Evolutionary conservation across 2,113 vertebrate genomes (phyloP).

Genomic region (Irena cyanogastra): DNA sequence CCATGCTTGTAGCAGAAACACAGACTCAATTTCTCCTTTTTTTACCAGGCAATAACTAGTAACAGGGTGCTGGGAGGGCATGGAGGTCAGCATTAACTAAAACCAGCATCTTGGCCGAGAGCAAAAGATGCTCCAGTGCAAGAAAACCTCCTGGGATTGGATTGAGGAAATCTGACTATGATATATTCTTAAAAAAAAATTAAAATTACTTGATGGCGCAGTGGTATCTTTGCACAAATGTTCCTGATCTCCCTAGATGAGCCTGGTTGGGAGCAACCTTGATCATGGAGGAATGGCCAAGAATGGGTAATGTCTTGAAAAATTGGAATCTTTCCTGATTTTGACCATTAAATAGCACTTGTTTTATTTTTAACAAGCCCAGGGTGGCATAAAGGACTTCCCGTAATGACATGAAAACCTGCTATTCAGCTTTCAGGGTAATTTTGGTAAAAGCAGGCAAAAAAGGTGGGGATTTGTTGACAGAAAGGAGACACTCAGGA

Average conservation of each 20-base stretch:
- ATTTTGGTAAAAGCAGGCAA: not conserved
- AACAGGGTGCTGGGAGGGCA: not conserved
- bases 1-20: not conserved
- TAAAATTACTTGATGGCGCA: not conserved
- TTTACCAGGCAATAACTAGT: not conserved
- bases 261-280: not conserved
- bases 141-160: not conserved
- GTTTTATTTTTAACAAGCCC: not conserved
- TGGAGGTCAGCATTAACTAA: not conserved
- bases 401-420: not conserved
- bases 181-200: not conserved
- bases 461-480: not conserved
- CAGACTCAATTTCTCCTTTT: fast-evolving
- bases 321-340: not conserved
- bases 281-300: not conserved
- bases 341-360: not conserved
- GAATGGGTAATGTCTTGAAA: not conserved
- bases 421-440: not conserved
- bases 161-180: not conserved
- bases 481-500: not conserved
- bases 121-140: not conserved
- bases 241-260: not conserved
- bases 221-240: fast-evolving
- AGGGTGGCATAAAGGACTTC: not conserved
- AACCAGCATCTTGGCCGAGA: fast-evolving